These are phyloP conservation scores for Pogonomyrmex californicus DNA, from an alignment of 1,140 invertebrate genomes.

Conservation along the genomic window DNA sequence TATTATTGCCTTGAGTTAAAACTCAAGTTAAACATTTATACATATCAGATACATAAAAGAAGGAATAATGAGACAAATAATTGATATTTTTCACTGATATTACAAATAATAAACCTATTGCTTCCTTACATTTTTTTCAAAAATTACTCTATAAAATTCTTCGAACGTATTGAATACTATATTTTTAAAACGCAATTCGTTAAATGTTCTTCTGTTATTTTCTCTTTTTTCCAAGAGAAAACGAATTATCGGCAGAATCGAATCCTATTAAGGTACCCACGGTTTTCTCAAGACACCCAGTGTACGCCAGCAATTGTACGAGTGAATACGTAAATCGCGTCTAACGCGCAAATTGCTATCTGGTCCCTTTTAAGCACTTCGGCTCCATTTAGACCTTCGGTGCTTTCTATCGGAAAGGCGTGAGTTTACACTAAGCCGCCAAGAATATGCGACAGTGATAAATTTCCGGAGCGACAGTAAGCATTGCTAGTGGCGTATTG, in stretches of 20 bases:
- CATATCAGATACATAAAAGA: background rate
- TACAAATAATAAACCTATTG: background rate
- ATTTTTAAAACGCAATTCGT: background rate
- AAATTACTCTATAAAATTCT: background rate
- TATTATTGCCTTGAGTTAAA: background rate
- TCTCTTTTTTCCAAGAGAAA: no score
- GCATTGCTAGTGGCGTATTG: background rate
- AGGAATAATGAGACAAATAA: background rate
- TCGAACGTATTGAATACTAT: background rate
- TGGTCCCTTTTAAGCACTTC: slow-evolving; percentile 33
- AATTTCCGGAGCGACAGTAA: slow-evolving; percentile 6
- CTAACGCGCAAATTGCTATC: slow-evolving; percentile 49
- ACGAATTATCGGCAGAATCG: background rate
- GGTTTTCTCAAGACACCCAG: background rate
- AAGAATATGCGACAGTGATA: slow-evolving; percentile 20
- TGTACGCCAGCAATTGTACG: background rate
- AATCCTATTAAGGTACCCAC: background rate
- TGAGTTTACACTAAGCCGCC: slow-evolving; percentile 37
- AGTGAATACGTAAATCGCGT: slow-evolving; percentile 40
- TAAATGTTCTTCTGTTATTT: background rate
- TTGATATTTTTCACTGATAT: background rate
- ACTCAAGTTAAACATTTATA: background rate
- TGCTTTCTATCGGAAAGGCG: slow-evolving; percentile 34
- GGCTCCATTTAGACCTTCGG: background rate
- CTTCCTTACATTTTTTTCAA: background rate